Conservation (phyloP, 2,797 vertebrate genomes). For the Myotis myotis region DNA sequence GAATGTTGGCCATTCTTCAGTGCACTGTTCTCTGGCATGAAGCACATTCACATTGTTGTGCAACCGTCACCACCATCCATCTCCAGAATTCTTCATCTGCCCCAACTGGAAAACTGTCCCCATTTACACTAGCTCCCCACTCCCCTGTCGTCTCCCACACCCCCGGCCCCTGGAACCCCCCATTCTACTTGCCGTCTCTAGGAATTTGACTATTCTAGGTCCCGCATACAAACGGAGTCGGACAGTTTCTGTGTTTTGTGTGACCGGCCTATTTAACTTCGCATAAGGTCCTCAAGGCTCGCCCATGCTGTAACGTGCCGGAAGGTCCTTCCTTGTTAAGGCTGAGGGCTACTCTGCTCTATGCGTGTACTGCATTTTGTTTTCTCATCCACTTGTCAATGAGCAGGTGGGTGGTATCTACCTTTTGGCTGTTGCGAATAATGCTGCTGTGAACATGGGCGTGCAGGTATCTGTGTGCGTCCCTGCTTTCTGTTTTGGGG, state of each 20-base stretch:
- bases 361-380: fast-evolving
- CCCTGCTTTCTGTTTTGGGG: background rate
- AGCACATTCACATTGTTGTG: too few species aligned
- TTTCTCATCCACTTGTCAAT: background rate
- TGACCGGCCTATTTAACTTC: background rate
- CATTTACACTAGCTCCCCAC: background rate
- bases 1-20: too few species aligned
- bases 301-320: fast-evolving
- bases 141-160: too few species aligned
- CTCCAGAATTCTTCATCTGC: background rate
- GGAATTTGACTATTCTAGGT: background rate
- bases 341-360: background rate
- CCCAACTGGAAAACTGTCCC: background rate
- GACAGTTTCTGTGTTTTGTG: background rate
- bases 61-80: background rate
- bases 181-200: background rate
- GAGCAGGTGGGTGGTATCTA: background rate
- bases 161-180: too few species aligned
- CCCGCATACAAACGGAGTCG: background rate
- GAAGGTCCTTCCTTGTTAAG: background rate
- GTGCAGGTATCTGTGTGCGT: background rate
- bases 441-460: background rate
- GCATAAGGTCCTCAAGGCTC: background rate
- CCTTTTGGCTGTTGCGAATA: background rate
- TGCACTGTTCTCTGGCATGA: background rate